These are phyloP conservation scores for Nemoura dubitans DNA, from an alignment of 2,888 invertebrate species.

Conservation along the genomic window DNA sequence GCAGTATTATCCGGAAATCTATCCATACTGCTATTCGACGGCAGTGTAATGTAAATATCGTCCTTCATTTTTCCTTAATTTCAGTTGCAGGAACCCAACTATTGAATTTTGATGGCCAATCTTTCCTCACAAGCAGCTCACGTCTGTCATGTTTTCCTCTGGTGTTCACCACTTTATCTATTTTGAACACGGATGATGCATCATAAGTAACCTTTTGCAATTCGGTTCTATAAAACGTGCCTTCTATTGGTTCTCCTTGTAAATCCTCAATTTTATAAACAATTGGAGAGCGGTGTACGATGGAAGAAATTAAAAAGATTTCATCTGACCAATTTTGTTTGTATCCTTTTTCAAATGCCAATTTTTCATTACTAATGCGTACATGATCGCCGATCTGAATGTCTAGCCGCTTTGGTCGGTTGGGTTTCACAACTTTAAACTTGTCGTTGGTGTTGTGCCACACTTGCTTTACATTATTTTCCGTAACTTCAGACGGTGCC, in stretches of 20 bases:
- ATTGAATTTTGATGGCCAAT: constrained; percentile 53
- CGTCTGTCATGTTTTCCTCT: constrained; percentile 46
- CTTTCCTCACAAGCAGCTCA: constrained; percentile 51
- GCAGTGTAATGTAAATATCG: constrained; percentile 53
- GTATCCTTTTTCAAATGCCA: constrained; percentile 52
- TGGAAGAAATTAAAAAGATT: constrained; percentile 52
- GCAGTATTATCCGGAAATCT: constrained; percentile 54
- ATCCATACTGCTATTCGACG: constrained; percentile 52
- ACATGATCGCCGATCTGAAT: constrained; percentile 43
- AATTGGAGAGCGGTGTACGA: constrained; percentile 49
- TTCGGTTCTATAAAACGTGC: constrained; percentile 52
- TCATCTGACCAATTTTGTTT: constrained; percentile 53
- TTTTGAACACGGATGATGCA: constrained; percentile 45
- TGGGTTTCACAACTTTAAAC: background rate
- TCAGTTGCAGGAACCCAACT: constrained; percentile 50
- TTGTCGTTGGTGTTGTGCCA: constrained; percentile 31
- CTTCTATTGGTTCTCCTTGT: constrained; percentile 51
- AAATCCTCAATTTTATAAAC: constrained; percentile 53
- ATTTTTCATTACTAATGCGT: constrained; percentile 50
- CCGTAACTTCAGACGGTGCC: constrained; percentile 36
- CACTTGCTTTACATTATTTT: constrained; percentile 41
- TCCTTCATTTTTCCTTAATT: constrained; percentile 43
- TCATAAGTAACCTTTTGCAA: constrained; percentile 50
- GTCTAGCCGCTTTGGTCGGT: background rate
- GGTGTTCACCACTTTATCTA: constrained; percentile 51